Evolutionary conservation across 53 echinoderm and acorn worm genomes (phyloP).

Genomic region (Temnopleurus reevesii): DNA sequence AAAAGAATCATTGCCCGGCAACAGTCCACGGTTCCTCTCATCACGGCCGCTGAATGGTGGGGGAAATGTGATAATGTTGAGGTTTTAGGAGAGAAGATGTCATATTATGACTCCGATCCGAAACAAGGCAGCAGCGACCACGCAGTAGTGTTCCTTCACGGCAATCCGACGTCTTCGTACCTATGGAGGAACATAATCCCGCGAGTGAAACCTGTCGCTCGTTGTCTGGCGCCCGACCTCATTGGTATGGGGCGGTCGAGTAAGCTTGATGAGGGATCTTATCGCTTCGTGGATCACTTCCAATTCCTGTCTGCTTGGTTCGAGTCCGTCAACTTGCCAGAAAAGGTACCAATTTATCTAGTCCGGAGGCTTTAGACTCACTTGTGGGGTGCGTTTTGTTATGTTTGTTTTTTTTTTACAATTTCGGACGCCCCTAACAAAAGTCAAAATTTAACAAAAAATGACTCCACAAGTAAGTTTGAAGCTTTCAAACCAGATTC

Average conservation of each 20-base stretch:
- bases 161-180: slow-evolving; percentile 79
- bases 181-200: slow-evolving; percentile 75
- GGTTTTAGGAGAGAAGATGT: slow-evolving; percentile 63
- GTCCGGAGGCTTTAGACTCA: too few species aligned
- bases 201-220: slow-evolving; percentile 58
- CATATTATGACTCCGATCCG: slow-evolving; percentile 73
- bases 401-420: too few species aligned
- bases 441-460: too few species aligned
- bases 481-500: too few species aligned
- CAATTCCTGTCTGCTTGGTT: slow-evolving; percentile 68
- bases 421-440: too few species aligned
- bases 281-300: slow-evolving; percentile 69
- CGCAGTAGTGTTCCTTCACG: slow-evolving; percentile 70
- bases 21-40: slow-evolving; percentile 30
- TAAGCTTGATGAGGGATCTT: slow-evolving; percentile 59
- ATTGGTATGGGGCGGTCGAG: slow-evolving; percentile 69
- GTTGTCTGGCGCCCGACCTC: slow-evolving; percentile 72
- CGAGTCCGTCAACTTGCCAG: slow-evolving; percentile 56
- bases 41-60: slow-evolving; percentile 70
- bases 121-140: neutral
- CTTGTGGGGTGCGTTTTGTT: too few species aligned
- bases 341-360: too few species aligned
- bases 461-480: too few species aligned
- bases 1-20: slow-evolving; percentile 33
- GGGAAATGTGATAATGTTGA: slow-evolving; percentile 48